Evolutionary conservation across 2,797 vertebrate genomes (phyloP).

Genomic region (Fratercula arctica): DNA sequence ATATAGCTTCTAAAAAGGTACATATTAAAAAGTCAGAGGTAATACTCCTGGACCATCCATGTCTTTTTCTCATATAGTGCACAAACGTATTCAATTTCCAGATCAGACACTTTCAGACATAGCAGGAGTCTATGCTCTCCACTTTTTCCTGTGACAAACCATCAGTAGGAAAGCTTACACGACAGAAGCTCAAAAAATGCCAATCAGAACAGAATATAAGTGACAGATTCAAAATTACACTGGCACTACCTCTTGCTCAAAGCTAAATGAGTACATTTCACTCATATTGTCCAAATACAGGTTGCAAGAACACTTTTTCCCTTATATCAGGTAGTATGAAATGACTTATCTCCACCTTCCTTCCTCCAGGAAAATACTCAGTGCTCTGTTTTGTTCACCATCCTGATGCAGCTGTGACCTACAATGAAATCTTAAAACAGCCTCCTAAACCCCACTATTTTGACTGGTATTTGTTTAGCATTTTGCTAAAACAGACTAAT

Average conservation of each 20-base stretch:
- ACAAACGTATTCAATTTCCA: neutral
- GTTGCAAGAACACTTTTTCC: neutral
- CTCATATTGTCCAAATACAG: constrained; percentile 33
- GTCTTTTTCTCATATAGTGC: neutral
- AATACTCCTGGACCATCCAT: neutral
- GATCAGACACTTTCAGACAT: neutral
- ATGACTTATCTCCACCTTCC: neutral
- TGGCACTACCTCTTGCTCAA: constrained; percentile 17
- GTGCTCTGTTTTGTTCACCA: neutral
- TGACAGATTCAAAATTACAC: constrained; percentile 55
- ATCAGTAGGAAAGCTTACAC: neutral
- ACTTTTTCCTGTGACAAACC: constrained; percentile 2
- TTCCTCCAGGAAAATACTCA: neutral
- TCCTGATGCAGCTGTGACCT: neutral
- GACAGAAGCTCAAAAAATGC: constrained; percentile 23
- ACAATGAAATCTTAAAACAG: neutral
- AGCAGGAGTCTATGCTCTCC: neutral
- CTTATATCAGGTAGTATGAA: neutral
- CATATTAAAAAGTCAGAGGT: neutral
- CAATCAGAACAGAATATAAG: constrained; percentile 34
- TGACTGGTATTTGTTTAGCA: neutral
- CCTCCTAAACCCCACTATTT: neutral
- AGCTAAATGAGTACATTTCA: constrained; percentile 26
- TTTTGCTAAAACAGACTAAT: neutral
- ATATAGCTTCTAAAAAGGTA: neutral